Conservation (phyloP, 2,797 vertebrate genomes). For the Perodicticus potto region DNA sequence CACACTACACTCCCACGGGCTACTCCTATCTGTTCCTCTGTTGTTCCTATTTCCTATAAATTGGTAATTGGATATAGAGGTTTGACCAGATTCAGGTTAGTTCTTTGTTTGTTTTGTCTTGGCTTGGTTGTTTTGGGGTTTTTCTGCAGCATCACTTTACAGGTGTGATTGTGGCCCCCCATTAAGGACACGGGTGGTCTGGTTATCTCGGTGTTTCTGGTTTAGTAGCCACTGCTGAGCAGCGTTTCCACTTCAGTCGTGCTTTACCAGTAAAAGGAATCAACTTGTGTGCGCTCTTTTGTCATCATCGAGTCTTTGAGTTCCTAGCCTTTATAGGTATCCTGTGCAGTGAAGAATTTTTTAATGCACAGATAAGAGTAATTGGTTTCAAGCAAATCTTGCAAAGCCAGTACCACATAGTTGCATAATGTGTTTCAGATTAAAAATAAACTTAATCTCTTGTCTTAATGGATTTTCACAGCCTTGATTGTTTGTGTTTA, state of each 20-base stretch:
- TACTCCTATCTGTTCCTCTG: neutral
- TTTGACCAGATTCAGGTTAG: neutral
- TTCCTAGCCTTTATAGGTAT: neutral
- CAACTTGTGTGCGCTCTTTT: neutral
- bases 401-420: neutral
- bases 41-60: conserved; percentile 23
- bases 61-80: neutral
- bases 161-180: neutral
- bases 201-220: neutral
- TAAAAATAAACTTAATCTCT: neutral
- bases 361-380: neutral
- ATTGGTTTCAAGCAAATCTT: conserved; percentile 52
- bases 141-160: neutral
- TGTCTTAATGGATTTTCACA: neutral
- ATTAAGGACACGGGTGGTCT: neutral
- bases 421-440: conserved; percentile 2
- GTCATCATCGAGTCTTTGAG: neutral
- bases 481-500: conserved; percentile 68
- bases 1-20: neutral
- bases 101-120: neutral
- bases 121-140: neutral
- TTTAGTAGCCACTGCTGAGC: neutral
- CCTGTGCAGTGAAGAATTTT: neutral
- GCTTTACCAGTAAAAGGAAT: neutral
- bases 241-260: neutral